A percentile compares a stretch with the other conserved stretches of the same genome.
phyloP scores from a whole-genome alignment of 2,113 vertebrate genomes.

The Pteronura brasiliensis region DNA sequence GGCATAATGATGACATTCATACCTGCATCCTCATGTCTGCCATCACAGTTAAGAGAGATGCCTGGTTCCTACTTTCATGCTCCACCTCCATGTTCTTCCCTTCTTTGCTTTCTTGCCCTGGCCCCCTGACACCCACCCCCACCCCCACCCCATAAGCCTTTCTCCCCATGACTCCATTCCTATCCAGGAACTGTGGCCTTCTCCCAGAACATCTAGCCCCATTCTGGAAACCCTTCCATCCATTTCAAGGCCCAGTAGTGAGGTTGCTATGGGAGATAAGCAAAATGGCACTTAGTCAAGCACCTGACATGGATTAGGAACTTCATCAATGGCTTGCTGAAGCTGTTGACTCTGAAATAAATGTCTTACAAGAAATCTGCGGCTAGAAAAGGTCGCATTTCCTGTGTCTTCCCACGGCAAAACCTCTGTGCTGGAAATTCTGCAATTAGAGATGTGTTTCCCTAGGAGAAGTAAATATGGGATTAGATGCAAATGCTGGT shows the following conservation, averaged over 20 bases:
- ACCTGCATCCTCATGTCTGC: rapidly evolving
- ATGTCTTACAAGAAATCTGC: neutral
- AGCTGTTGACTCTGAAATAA: neutral
- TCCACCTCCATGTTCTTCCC: neutral
- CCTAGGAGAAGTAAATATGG: neutral
- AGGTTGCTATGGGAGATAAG: neutral
- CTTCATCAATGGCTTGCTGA: neutral
- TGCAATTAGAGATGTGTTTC: neutral
- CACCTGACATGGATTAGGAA: neutral
- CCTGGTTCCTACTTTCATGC: neutral
- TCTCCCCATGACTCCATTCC: neutral
- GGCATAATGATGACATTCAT: neutral
- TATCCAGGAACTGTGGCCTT: rapidly evolving
- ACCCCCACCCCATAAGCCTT: neutral
- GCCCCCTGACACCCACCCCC: neutral
- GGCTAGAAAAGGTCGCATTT: neutral
- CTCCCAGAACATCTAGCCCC: rapidly evolving
- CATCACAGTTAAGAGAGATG: too few relatives aligned
- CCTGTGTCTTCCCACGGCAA: neutral
- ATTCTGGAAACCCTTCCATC: neutral
- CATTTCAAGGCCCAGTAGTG: neutral
- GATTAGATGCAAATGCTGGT: neutral
- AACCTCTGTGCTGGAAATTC: neutral
- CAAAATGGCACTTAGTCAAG: neutral
- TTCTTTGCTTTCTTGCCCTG: neutral